phyloP scores from a whole-genome alignment of 2,113 vertebrate species.

The Ursus arctos region DNA sequence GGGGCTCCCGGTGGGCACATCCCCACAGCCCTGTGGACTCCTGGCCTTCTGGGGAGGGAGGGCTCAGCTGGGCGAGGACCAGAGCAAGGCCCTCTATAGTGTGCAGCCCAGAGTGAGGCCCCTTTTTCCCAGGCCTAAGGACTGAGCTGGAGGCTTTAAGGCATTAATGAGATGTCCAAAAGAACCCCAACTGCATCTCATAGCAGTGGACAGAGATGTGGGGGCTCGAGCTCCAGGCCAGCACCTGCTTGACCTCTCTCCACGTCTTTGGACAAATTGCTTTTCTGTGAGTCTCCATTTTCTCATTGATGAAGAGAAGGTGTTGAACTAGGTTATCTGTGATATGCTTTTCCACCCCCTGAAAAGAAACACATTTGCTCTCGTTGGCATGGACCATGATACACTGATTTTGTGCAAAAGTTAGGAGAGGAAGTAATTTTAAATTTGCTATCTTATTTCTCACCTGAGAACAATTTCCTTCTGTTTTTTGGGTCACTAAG shows the following conservation, averaged over 20 bases:
- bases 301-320: neutral
- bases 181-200: neutral
- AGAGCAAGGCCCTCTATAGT: neutral
- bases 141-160: neutral
- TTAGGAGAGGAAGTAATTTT: constrained; percentile 2
- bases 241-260: neutral
- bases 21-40: neutral
- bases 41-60: too few species aligned
- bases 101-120: neutral
- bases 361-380: neutral
- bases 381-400: neutral
- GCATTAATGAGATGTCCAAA: accelerated
- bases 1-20: neutral
- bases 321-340: neutral
- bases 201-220: neutral
- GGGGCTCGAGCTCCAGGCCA: neutral
- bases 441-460: neutral
- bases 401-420: neutral
- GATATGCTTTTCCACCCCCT: neutral
- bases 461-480: neutral
- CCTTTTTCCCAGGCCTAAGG: neutral
- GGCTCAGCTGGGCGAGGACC: accelerated
- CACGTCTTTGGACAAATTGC: neutral
- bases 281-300: neutral
- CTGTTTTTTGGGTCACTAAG: neutral